phyloP scores from a whole-genome alignment of 2,113 vertebrate species.

The Festucalex cinctus region DNA sequence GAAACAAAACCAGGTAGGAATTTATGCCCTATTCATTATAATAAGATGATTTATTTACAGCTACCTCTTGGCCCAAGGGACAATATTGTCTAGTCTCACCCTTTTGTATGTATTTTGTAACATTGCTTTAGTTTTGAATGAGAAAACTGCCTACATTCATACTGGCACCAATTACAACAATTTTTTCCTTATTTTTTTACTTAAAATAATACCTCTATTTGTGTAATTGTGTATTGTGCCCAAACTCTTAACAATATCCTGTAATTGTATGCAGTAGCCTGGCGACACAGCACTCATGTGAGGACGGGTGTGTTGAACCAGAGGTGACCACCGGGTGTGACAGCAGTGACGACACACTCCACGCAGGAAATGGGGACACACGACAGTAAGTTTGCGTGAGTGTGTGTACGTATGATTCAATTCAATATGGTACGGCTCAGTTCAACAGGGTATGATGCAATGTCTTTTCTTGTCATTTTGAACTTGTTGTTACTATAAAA shows the following conservation, averaged over 20 bases:
- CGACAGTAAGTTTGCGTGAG: conserved; percentile 59
- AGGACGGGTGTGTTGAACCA: conserved; percentile 61
- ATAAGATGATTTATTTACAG: not conserved
- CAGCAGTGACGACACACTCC: conserved; percentile 58
- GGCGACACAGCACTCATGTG: conserved; percentile 45
- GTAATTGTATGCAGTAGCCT: conserved; percentile 34
- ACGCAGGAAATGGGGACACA: conserved; percentile 49
- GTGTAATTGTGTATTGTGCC: conserved; percentile 14
- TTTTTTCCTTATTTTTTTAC: too few species aligned
- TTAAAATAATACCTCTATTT: conserved; percentile 25
- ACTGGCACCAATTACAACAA: too few species aligned
- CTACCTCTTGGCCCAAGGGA: not conserved
- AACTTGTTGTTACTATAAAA: too few species aligned
- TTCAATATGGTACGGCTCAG: too few species aligned
- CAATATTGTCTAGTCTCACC: too few species aligned
- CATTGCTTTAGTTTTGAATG: too few species aligned
- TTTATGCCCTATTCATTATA: not conserved
- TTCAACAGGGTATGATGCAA: too few species aligned
- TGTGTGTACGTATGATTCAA: not conserved
- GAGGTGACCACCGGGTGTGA: conserved; percentile 55
- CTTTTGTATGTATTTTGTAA: too few species aligned
- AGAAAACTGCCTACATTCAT: too few species aligned
- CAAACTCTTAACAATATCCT: conserved; percentile 1
- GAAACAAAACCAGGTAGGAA: conserved; percentile 58
- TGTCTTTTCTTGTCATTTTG: too few species aligned